Percentiles rank a stretch among this genome's conserved stretches.
phyloP scores from a whole-genome alignment of 2,113 vertebrate species.

The Tyrannus savana region DNA sequence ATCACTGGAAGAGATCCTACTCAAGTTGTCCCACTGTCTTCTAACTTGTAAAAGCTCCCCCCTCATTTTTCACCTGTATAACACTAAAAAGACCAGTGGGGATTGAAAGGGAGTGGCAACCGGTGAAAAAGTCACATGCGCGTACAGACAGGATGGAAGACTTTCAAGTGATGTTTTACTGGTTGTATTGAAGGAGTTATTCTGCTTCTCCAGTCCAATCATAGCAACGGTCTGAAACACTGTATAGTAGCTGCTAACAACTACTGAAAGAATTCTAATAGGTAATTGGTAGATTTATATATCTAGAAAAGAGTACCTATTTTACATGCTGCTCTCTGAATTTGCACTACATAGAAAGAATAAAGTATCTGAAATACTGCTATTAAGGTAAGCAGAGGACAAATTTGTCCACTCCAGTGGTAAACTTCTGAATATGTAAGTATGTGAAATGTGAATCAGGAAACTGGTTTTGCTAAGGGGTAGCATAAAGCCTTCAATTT shows the following conservation, averaged over 20 bases:
- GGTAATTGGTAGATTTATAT: neutral
- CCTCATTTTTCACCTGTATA: neutral
- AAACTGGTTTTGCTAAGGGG: neutral
- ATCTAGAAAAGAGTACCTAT: neutral
- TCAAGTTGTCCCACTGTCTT: neutral
- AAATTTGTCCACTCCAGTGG: neutral
- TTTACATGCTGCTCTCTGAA: neutral
- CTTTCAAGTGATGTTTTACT: neutral
- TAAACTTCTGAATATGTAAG: neutral
- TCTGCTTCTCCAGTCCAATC: neutral
- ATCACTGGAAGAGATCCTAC: neutral
- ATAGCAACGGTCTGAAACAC: neutral
- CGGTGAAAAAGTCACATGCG: neutral
- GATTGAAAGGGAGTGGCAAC: neutral
- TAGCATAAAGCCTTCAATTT: neutral
- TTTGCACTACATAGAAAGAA: neutral
- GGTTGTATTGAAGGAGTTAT: neutral
- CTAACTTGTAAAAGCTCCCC: neutral
- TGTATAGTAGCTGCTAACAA: neutral
- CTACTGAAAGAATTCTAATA: neutral
- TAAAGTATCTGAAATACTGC: neutral
- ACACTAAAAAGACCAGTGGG: neutral
- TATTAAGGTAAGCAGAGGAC: neutral
- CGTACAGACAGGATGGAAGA: fast-evolving
- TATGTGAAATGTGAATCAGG: neutral